These are phyloP conservation scores for Tetraodon nigroviridis DNA, from an alignment of 2,113 vertebrate species.

Conservation along the genomic window DNA sequence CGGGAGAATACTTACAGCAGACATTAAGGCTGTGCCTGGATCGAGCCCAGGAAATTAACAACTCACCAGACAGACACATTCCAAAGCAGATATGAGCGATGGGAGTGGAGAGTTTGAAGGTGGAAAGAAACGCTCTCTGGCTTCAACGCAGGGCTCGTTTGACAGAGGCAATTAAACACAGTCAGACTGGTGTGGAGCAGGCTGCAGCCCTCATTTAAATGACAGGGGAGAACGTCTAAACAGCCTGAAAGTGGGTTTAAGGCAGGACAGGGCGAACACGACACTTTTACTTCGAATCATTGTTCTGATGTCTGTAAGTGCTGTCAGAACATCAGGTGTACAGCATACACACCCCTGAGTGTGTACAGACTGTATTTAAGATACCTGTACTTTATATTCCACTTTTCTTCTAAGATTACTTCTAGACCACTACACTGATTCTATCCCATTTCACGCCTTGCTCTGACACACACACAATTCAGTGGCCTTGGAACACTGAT, in stretches of 20 bases:
- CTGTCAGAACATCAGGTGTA: no score
- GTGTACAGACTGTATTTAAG: no score
- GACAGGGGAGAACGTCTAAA: conserved; percentile 12
- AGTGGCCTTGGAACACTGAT: no score
- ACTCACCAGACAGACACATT: conserved; percentile 68
- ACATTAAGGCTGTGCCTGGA: conserved; percentile 71
- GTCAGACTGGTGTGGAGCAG: conserved; percentile 44
- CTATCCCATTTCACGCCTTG: no score
- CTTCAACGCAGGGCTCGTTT: conserved; percentile 45
- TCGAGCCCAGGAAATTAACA: conserved; percentile 73
- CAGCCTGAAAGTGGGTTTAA: conserved; percentile 7
- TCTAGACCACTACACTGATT: no score
- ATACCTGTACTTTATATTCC: no score
- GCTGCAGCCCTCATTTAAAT: conserved; percentile 33
- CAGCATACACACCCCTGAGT: no score
- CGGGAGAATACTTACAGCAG: conserved; percentile 67
- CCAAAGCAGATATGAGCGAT: conserved; percentile 66
- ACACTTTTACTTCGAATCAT: no score
- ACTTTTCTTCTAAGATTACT: no score
- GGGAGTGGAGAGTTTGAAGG: conserved; percentile 59
- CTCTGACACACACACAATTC: no score
- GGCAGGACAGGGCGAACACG: no score
- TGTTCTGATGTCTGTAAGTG: no score
- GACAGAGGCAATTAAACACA: conserved; percentile 73
- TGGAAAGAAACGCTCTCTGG: conserved; percentile 48